Evolutionary conservation across 2,113 vertebrate genomes (phyloP).

Genomic region (Brachyhypopomus occidentalis): DNA sequence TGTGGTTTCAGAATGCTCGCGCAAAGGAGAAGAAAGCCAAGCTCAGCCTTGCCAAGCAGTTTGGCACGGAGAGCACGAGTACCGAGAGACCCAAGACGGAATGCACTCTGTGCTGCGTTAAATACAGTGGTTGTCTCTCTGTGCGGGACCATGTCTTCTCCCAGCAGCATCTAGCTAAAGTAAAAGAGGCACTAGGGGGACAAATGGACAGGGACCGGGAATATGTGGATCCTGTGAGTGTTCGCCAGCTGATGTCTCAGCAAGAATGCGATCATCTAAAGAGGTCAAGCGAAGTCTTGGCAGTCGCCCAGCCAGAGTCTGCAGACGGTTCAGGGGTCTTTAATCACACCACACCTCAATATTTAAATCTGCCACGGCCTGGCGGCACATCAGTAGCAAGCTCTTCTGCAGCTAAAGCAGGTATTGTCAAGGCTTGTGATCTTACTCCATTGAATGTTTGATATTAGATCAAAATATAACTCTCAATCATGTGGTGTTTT

Average conservation of each 20-base stretch:
- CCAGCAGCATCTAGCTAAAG: constrained; percentile 89
- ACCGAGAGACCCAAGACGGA: constrained; percentile 89
- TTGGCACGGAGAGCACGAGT: constrained; percentile 86
- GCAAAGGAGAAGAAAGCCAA: constrained; percentile 91
- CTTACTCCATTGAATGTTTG: not conserved
- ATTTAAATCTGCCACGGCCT: constrained; percentile 82
- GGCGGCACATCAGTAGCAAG: constrained; percentile 77
- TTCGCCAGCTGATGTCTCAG: constrained; percentile 85
- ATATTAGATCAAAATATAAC: not conserved
- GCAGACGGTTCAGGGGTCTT: constrained; percentile 77
- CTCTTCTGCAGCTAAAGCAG: constrained; percentile 85
- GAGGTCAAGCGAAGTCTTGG: constrained; percentile 85
- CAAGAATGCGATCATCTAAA: constrained; percentile 87
- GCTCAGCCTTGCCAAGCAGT: constrained; percentile 90
- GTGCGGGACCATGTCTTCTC: constrained; percentile 92
- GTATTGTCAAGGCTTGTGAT: constrained; percentile 59
- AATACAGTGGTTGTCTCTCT: constrained; percentile 86
- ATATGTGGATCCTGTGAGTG: constrained; percentile 84
- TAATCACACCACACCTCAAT: constrained; percentile 79
- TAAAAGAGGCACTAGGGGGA: constrained; percentile 89
- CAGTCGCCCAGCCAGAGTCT: constrained; percentile 77
- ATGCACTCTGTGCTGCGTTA: constrained; percentile 90
- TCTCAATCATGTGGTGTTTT: not conserved
- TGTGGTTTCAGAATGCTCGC: constrained; percentile 92
- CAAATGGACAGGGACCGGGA: constrained; percentile 89